Conservation (phyloP, 2,113 vertebrate genomes). For the Tenrec ecaudatus region DNA sequence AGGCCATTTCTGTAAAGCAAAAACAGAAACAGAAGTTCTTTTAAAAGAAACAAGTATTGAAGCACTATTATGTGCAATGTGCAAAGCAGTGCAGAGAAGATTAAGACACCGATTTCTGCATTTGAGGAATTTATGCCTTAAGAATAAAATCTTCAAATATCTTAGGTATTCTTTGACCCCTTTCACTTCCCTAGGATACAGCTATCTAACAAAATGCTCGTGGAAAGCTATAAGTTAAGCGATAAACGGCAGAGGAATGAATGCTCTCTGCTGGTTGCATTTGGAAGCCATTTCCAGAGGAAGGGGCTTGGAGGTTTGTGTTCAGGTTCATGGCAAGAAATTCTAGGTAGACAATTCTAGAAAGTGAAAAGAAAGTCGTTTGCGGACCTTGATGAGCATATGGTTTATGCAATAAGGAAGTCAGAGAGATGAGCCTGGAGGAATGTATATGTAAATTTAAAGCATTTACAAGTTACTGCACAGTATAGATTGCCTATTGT, state of each 20-base stretch:
- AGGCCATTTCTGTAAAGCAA: constrained; percentile 11
- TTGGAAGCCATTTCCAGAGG: not conserved
- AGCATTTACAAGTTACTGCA: not conserved
- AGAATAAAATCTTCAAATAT: not conserved
- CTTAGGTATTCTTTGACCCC: not conserved
- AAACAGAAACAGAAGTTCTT: not conserved
- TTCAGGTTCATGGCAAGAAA: not conserved
- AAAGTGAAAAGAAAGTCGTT: not conserved
- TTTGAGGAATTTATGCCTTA: not conserved
- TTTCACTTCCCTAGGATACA: not conserved
- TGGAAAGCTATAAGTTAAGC: not conserved
- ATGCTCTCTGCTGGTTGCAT: too few relatives aligned
- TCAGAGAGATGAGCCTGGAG: not conserved
- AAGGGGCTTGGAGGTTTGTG: not conserved
- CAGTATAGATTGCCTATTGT: too few relatives aligned
- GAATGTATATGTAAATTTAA: not conserved
- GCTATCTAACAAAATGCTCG: not conserved
- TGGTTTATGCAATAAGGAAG: not conserved
- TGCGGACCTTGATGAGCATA: not conserved
- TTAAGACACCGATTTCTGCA: not conserved
- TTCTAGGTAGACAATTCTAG: not conserved
- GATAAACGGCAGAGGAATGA: not conserved
- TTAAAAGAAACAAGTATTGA: not conserved
- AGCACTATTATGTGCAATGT: not conserved
- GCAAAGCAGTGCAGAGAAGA: not conserved